Percentiles rank a stretch among this genome's conserved stretches.
Conservation (phyloP, 1,140 invertebrate species). For the Drosophila orena region DNA sequence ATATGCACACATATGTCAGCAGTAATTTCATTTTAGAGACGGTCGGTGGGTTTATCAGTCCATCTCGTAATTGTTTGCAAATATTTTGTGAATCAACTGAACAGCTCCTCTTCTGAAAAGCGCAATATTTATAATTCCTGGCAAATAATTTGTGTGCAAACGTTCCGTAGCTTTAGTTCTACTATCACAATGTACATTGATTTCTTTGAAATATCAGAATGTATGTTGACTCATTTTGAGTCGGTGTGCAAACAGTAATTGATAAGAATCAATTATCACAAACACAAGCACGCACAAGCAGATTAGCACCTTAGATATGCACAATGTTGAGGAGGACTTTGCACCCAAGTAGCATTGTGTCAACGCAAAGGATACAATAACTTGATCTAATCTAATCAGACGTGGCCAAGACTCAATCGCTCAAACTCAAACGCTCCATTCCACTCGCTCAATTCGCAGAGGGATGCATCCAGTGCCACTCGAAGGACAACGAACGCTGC, state of each 20-base stretch:
- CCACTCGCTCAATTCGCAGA: conserved; percentile 51
- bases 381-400: conserved; percentile 40
- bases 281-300: no score
- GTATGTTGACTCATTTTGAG: conserved; percentile 21
- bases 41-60: no score
- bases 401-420: conserved; percentile 1
- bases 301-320: not conserved
- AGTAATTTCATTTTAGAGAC: no score
- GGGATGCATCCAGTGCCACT: conserved; percentile 77
- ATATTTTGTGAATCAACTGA: no score
- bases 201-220: no score
- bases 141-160: no score
- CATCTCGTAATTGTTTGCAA: no score
- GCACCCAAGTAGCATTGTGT: not conserved
- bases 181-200: no score
- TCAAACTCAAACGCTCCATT: conserved; percentile 28
- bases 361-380: not conserved
- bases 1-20: no score
- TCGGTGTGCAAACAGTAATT: not conserved
- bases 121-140: no score
- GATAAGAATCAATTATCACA: conserved; percentile 40
- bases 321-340: not conserved
- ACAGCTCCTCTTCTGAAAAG: no score
- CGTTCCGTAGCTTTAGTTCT: no score
- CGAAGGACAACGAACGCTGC: conserved; percentile 62